These are phyloP conservation scores for rat (Rattus norvegicus) DNA, from an alignment of 2,113 vertebrate species.

Conservation along the genomic window DNA sequence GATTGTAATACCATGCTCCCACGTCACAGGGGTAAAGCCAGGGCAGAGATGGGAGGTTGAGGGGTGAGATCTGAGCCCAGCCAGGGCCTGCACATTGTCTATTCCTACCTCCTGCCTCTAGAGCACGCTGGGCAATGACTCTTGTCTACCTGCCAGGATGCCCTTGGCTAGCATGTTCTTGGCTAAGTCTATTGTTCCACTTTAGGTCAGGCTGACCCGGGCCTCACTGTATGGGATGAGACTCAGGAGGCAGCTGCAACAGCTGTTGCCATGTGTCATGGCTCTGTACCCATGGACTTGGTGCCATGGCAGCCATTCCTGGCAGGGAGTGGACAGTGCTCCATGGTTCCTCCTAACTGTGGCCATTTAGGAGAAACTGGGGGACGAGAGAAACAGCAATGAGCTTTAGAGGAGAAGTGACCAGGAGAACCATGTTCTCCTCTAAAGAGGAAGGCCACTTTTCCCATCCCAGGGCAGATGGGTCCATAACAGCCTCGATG, in stretches of 20 bases:
- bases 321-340: not conserved
- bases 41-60: not conserved
- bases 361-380: not conserved
- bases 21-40: not conserved
- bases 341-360: not conserved
- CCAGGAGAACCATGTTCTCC: no score
- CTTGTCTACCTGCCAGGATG: not conserved
- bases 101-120: no score
- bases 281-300: not conserved
- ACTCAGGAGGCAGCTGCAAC: not conserved
- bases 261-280: not conserved
- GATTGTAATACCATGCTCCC: not conserved
- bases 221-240: not conserved
- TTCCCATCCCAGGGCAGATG: not conserved
- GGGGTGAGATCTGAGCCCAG: not conserved
- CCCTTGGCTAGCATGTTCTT: not conserved
- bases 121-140: not conserved
- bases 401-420: not conserved
- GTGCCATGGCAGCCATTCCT: not conserved
- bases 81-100: accelerated
- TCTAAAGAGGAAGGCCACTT: not conserved
- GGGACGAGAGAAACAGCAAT: not conserved
- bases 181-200: not conserved
- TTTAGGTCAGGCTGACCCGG: not conserved
- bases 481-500: not conserved